Conservation (phyloP, 2,797 vertebrate species). For the Oreochromis mossambicus region DNA sequence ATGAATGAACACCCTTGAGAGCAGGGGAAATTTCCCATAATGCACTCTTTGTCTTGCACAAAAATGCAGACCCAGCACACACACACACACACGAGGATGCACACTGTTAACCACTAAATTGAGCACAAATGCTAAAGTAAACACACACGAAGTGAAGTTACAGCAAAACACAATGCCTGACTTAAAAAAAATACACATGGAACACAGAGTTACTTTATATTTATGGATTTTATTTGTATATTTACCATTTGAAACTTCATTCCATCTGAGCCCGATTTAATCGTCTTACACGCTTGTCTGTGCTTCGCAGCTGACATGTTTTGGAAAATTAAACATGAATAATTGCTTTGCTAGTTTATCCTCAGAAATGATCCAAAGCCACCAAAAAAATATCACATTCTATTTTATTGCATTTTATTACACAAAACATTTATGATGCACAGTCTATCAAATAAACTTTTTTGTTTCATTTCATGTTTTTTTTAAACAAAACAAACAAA, state of each 20-base stretch:
- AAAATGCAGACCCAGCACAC: background rate
- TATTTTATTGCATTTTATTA: conserved; percentile 93
- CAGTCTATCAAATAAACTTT: conserved; percentile 84
- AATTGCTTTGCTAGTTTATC: background rate
- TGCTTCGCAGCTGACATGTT: background rate
- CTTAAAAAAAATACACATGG: background rate
- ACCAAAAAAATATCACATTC: conserved; percentile 60
- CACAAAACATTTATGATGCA: conserved; percentile 96
- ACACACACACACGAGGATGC: background rate
- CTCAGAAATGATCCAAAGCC: conserved; percentile 26
- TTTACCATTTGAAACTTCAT: background rate
- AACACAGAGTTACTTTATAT: background rate
- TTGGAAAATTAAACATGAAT: background rate
- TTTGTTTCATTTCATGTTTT: conserved; percentile 70
- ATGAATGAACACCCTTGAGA: background rate
- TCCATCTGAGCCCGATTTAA: background rate
- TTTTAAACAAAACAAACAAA: conserved; percentile 86
- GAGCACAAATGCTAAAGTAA: background rate
- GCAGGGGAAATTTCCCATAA: background rate
- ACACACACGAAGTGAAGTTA: background rate
- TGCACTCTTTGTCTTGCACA: background rate
- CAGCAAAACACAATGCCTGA: background rate
- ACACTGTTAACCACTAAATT: background rate
- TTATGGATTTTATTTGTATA: background rate
- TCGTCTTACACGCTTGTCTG: background rate